Percentiles rank a stretch among this genome's conserved stretches.
Conservation (phyloP, 2,888 invertebrate genomes). For the Strigamia transsilvanica region DNA sequence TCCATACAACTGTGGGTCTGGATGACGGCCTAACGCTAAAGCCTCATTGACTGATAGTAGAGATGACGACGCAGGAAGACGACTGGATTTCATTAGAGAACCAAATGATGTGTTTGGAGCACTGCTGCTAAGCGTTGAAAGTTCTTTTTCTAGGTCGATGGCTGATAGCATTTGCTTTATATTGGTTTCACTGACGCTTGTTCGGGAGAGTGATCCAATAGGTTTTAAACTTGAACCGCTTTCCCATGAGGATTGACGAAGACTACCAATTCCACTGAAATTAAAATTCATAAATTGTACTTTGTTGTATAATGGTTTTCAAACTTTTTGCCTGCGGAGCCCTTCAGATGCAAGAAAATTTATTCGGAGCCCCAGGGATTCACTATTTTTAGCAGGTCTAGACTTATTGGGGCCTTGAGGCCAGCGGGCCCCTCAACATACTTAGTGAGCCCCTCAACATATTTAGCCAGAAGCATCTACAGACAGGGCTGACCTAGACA, state of each 20-base stretch:
- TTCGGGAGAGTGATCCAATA: conserved; percentile 61
- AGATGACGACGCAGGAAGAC: conserved; percentile 49
- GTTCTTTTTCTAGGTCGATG: conserved; percentile 60
- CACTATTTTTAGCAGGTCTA: too few species aligned
- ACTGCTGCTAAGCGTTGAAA: conserved; percentile 1
- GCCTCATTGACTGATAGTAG: conserved; percentile 52
- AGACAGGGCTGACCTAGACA: too few species aligned
- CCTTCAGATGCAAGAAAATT: too few species aligned
- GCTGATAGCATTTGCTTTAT: conserved; percentile 63
- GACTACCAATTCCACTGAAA: conserved; percentile 32
- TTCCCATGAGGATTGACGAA: conserved; percentile 61
- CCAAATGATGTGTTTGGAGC: conserved; percentile 41
- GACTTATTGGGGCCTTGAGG: too few species aligned
- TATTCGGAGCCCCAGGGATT: too few species aligned
- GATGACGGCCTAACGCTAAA: conserved; percentile 33
- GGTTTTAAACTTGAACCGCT: conserved; percentile 57
- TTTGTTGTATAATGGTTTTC: too few species aligned
- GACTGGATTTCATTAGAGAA: conserved; percentile 43
- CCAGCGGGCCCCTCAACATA: too few species aligned
- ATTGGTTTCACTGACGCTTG: conserved; percentile 67
- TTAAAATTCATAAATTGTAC: too few species aligned
- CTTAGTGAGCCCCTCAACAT: too few species aligned
- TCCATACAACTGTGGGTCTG: conserved; percentile 52
- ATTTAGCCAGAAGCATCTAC: too few species aligned
- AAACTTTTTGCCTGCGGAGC: too few species aligned